These are phyloP conservation scores for Cephalotes varians DNA, from an alignment of 2,888 invertebrate species.

Conservation along the genomic window DNA sequence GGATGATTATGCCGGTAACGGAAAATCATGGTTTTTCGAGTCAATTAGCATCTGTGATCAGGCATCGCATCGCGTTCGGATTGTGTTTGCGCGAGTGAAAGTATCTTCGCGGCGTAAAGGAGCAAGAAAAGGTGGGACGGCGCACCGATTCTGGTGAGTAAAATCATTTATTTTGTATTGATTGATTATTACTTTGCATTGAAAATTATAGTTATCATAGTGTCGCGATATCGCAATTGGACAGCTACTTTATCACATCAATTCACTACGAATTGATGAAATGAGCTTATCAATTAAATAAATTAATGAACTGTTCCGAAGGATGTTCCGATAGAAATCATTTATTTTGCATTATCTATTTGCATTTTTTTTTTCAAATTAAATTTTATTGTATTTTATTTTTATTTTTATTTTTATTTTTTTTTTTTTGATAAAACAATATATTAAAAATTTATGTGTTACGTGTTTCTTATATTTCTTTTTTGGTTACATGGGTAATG, in stretches of 20 bases:
- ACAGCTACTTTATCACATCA: background rate
- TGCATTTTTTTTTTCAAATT: background rate
- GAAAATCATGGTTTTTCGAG: background rate
- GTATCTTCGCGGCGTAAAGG: too few relatives aligned
- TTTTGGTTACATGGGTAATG: background rate
- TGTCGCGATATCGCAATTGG: background rate
- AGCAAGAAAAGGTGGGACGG: background rate
- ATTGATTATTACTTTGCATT: background rate
- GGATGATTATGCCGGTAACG: background rate
- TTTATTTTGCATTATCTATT: background rate
- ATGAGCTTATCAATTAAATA: background rate
- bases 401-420: too few relatives aligned
- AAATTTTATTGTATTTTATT: too few relatives aligned
- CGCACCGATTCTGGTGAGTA: background rate
- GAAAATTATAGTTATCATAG: background rate
- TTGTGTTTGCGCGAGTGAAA: too few relatives aligned
- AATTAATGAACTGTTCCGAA: too few relatives aligned
- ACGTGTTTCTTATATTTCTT: background rate
- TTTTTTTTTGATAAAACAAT: too few relatives aligned
- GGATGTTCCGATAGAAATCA: background rate
- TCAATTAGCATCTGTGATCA: background rate
- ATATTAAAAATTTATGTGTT: too few relatives aligned
- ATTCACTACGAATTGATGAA: too few relatives aligned
- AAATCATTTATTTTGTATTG: background rate
- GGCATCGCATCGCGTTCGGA: background rate